Evolutionary conservation across 2,797 vertebrate species (phyloP), one percentile per base, ranked within the genome.

Genomic region (Vespertilio murinus): DNA sequence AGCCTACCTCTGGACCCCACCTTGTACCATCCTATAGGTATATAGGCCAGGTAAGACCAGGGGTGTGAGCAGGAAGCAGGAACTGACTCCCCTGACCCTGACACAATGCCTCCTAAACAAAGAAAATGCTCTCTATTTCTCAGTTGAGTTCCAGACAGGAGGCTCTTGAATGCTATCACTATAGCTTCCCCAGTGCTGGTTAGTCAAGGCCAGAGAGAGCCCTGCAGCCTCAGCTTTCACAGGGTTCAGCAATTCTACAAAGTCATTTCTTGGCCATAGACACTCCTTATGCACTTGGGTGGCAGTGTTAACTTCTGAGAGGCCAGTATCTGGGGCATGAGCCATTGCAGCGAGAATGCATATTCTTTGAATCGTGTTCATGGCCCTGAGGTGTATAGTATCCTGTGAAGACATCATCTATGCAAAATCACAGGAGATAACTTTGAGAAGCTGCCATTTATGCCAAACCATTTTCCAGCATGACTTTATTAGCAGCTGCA

Each of bases 401-500:
- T 25, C 73, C 81, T 52, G 22, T 73, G 73, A 73, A 73, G 64
- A 90, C 49, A 33, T 88, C 42, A 42, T 65, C 35, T 90, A 25
- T 61, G 38, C 65, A 75, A 85, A 95, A 45, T 40, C 30, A 17
- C 74, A 47, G 74, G 92, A 47, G 30, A 22, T 45, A 75, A 75
- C 10, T 40, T 56, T 87, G 67, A 90, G 5, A 30, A 78, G 77
- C 38, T 23, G 6, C 18, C 40, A 12, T 70, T 80, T 84, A 75
- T 17, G 45, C 77, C 67, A 78, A 73, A 79, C 11, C 59, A 64
- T 67, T 93, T 80, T 45, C 38, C 74, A 88, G 4, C 45, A 70
- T 38, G 54, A 81, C 28, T 91, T 89, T 88, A 93, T 80, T 52
- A 87, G n/a, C 52, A 95, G 49, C 71, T 73, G 22, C 52, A 69